Evolutionary conservation across 2,888 invertebrate genomes (phyloP).

Genomic region (Caenorhabditis sp.): DNA sequence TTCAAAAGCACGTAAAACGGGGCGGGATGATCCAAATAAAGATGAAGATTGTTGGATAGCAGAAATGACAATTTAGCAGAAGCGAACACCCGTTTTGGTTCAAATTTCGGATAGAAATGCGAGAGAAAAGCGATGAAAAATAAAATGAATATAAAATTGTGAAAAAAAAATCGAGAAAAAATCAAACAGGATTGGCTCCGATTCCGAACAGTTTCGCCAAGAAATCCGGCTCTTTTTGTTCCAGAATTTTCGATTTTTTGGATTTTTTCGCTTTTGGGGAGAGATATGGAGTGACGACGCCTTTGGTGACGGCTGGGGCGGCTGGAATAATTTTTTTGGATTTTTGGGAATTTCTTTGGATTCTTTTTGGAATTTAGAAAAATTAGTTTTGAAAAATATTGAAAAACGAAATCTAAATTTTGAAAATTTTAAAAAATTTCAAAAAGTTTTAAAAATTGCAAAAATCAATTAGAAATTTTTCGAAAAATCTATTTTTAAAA

Average conservation of each 20-base stretch:
- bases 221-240: slow-evolving; percentile 44
- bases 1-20: too few relatives aligned
- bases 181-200: slow-evolving; percentile 13
- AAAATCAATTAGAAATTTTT: too few relatives aligned
- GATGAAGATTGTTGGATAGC: too few relatives aligned
- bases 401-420: background rate
- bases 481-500: too few relatives aligned
- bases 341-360: background rate
- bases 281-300: background rate
- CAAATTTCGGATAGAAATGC: too few relatives aligned
- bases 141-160: background rate
- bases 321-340: slow-evolving; percentile 6
- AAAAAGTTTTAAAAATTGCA: too few relatives aligned
- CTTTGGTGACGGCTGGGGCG: background rate
- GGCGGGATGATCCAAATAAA: too few relatives aligned
- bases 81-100: slow-evolving; percentile 3
- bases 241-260: slow-evolving; percentile 26
- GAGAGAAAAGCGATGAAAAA: background rate
- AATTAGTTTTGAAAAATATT: background rate
- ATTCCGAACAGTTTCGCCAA: slow-evolving; percentile 26
- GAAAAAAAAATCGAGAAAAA: background rate
- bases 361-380: background rate
- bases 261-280: background rate
- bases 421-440: background rate
- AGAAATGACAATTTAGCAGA: slow-evolving; percentile 1